Base-by-base conservation (phyloP, 2,113 vertebrate genomes). In the Nesogale talazaci region DNA sequence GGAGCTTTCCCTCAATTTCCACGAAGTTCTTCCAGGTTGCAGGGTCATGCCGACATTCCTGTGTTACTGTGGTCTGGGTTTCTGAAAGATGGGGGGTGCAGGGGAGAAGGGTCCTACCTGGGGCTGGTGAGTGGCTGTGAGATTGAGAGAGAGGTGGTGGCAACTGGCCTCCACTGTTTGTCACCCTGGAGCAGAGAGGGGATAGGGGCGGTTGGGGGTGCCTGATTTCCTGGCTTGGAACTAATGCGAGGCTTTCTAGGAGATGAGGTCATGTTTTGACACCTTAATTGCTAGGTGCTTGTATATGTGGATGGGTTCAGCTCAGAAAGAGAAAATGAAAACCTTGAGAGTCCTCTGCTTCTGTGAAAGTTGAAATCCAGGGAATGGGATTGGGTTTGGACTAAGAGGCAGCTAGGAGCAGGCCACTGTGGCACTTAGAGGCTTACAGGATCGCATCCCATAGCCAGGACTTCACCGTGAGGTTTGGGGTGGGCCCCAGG, bases 221-320 rank as follows among this genome's bases (percentile, higher is more conserved):
- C 46, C 14, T 52, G 9, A 10, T 52, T 52, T 52, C 46, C 88
- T 77, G 25, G 12, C 61, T 84, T 85, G 20, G 87, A 82, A 88
- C 83, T 86, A 75, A 87, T 75, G 7, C 7, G 65, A 65, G n/a
- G 20, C 74, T 75, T 87, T 10, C 46, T 46, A 46, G 40, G 34
- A 46, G 16, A 57, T 82, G 7, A 61, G 40, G 70, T 86, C 77
- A 74, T 12, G 0, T 88, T 84, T 92, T 67, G n/a, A 88, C 59
- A 85, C 23, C 31, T 70, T 83, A 27, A 56, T 29, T 82, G 38
- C 82, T 70, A 70, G 34, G 42, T 81, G 15, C 23, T 75, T 74
- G 7, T 63, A 29, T 23, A 34, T 90, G 46, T 23, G 76, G 52
- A 40, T 95, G 46, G 86, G 82, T 86, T 94, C 27, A 72, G 16